Evolutionary conservation across 2,888 invertebrate genomes (phyloP).

Genomic region (Steinernema scapterisci): DNA sequence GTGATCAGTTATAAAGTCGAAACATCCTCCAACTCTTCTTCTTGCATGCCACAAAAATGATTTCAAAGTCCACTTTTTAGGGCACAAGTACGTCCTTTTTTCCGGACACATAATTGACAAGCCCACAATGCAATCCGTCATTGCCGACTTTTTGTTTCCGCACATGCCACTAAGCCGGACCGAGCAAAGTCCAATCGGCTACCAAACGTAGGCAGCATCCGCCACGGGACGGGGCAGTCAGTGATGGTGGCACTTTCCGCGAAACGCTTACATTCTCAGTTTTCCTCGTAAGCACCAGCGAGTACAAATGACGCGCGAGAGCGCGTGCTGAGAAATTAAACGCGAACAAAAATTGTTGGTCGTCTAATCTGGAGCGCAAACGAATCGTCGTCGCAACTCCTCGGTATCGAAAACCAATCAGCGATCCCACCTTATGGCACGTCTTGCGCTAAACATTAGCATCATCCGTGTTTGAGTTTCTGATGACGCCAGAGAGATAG

Average conservation of each 20-base stretch:
- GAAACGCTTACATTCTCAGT: background rate
- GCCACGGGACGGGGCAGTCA: too few species aligned
- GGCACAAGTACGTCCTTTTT: too few species aligned
- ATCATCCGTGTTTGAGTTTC: constrained; percentile 27
- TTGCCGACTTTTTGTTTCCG: background rate
- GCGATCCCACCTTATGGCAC: background rate
- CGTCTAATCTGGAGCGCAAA: constrained; percentile 17
- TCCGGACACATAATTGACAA: background rate
- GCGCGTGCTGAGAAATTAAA: constrained; percentile 4
- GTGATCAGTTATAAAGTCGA: too few species aligned
- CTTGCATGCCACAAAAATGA: too few species aligned
- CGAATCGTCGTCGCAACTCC: background rate
- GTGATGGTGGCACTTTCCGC: background rate
- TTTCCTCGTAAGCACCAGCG: background rate
- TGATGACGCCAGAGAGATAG: background rate
- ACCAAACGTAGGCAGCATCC: background rate
- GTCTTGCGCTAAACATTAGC: background rate
- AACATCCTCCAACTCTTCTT: too few species aligned
- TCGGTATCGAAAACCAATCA: constrained; percentile 9
- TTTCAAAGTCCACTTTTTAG: too few species aligned
- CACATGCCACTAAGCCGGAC: background rate
- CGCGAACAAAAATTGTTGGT: background rate
- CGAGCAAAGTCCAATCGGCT: background rate
- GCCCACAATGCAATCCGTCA: constrained; percentile 3
- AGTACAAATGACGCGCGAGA: constrained; percentile 10